A percentile compares a stretch with the other conserved stretches of the same genome.
These are phyloP conservation scores for Scaptomyza flava DNA, from an alignment of 2,888 invertebrate species.

Conservation along the genomic window DNA sequence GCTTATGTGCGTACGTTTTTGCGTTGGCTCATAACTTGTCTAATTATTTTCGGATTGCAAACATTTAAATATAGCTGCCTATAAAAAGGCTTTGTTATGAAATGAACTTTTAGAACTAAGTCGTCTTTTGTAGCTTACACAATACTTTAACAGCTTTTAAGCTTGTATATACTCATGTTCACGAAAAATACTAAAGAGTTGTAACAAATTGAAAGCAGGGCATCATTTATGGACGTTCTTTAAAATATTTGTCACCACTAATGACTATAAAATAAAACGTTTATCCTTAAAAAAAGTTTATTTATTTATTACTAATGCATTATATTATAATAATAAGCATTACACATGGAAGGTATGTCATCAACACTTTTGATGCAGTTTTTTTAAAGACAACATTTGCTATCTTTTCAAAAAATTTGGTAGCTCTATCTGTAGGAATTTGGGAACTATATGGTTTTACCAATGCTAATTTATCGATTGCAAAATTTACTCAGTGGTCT, in stretches of 20 bases:
- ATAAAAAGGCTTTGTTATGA: not conserved
- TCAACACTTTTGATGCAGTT: too few relatives aligned
- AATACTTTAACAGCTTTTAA: slow-evolving; percentile 1
- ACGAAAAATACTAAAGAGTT: not conserved
- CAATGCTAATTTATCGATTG: too few relatives aligned
- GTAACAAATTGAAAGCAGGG: not conserved
- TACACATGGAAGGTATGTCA: too few relatives aligned
- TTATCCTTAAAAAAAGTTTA: too few relatives aligned
- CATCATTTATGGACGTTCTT: not conserved
- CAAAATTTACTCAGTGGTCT: too few relatives aligned
- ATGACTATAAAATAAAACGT: too few relatives aligned
- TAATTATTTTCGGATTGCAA: slow-evolving; percentile 45
- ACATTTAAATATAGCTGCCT: slow-evolving; percentile 19
- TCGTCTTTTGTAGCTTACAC: not conserved
- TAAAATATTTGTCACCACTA: not conserved
- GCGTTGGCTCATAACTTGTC: slow-evolving; percentile 14
- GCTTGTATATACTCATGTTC: not conserved
- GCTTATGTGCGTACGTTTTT: not conserved
- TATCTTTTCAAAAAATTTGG: too few relatives aligned
- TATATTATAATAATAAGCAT: too few relatives aligned
- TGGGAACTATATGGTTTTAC: too few relatives aligned
- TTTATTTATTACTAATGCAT: too few relatives aligned
- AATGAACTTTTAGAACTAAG: not conserved
- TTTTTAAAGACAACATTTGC: too few relatives aligned
- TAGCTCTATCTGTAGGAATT: too few relatives aligned